Evolutionary conservation across 1,140 invertebrate species (phyloP), one percentile per base, ranked within the genome.

Genomic region (Philotrypesis tridentata): DNA sequence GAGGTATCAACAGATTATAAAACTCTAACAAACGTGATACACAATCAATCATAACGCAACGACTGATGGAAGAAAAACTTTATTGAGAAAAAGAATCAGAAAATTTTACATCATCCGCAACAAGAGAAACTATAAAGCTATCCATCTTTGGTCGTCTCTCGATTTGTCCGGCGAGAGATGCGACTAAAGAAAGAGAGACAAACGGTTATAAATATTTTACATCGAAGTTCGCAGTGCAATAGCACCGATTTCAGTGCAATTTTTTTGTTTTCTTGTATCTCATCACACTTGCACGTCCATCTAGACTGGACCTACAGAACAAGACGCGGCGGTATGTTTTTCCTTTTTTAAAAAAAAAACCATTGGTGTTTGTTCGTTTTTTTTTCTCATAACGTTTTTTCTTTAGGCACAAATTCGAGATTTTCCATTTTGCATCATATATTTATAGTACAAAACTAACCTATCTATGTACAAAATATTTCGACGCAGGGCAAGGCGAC

Each of bases 391-490:
- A 37, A 23, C 8, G n/a, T 33, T 75, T 80, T 60, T 68, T 77
- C 33, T 82, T 82, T 71, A 82, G 80, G 80, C 80, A 82, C 80
- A 71, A 17, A 82, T 76, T 82, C 48, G 71, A 81, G 40, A 75
- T 79, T 80, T 55, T 71, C 68, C 81, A 72, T 63, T 76, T 86
- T 82, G 43, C 33, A 82, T 79, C 55, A 11, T 73, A 70, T 48
- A 70, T 74, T 70, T 83, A 86, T 84, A 84, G 85, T 89, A 89
- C 77, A 89, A 89, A 89, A 89, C 86, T 89, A 89, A 83, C 84
- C 86, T 89, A 89, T 82, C 85, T 89, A 89, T 89, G 84, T 89
- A 89, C 89, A 89, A 83, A 83, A 80, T 81, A 76, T 76, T 82
- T 84, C 70, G 75, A 79, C 71, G 40, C 27, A 79, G 68, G 63